Evolutionary conservation across 2,113 vertebrate species (phyloP).

Genomic region (Panurus biarmicus): DNA sequence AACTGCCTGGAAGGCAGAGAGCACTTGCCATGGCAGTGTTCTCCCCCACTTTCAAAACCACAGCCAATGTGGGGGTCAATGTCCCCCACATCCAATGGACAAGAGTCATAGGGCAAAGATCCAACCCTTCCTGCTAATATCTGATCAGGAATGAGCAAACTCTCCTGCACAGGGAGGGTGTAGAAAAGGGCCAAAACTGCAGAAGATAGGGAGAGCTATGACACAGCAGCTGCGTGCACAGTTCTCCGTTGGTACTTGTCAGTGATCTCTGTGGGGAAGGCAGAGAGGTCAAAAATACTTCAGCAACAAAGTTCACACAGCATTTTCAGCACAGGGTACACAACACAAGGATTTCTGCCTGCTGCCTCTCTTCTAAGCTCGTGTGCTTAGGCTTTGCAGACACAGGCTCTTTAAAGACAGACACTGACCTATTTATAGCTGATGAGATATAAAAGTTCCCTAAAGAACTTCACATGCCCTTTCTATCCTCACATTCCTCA

Average conservation of each 20-base stretch:
- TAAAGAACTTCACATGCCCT: not conserved
- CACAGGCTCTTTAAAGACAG: not conserved
- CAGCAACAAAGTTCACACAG: not conserved
- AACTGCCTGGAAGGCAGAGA: not conserved
- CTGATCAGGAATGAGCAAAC: not conserved
- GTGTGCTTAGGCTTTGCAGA: not conserved
- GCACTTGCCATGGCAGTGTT: not conserved
- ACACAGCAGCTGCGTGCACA: accelerated
- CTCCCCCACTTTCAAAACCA: not conserved
- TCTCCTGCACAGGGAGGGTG: not conserved
- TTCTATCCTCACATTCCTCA: not conserved
- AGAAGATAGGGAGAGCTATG: not conserved
- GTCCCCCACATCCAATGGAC: not conserved
- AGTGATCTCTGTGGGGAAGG: not conserved
- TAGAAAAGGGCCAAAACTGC: not conserved
- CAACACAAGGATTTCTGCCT: not conserved
- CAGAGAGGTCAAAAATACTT: not conserved
- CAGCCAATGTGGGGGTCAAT: not conserved
- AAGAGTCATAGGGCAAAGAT: not conserved
- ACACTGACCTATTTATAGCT: not conserved
- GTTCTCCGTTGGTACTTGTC: accelerated
- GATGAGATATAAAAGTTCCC: not conserved
- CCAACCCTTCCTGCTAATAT: not conserved
- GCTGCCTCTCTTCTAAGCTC: not conserved
- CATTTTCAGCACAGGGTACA: not conserved